These are phyloP conservation scores for Trachurus trachurus DNA, from an alignment of 2,797 vertebrate genomes.

Conservation along the genomic window DNA sequence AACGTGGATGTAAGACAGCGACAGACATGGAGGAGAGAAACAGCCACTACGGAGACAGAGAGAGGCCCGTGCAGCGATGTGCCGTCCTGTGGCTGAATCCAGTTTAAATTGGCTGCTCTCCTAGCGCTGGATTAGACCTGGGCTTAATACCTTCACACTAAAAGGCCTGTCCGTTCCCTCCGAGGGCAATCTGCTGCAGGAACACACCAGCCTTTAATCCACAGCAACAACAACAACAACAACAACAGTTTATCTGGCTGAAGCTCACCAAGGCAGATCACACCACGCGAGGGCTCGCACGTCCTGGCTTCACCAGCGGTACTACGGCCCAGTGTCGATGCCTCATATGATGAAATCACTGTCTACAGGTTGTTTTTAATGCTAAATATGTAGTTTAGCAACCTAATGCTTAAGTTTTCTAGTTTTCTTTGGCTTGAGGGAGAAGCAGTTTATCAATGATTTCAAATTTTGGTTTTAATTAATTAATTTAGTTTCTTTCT, in stretches of 20 bases:
- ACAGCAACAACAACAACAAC: slow-evolving; percentile 52
- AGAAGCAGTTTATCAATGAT: slow-evolving; percentile 13
- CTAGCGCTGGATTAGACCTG: slow-evolving; percentile 72
- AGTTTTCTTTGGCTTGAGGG: slow-evolving; percentile 28
- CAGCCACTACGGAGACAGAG: neutral
- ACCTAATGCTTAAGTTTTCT: neutral
- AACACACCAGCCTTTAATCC: slow-evolving; percentile 69
- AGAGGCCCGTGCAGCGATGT: neutral
- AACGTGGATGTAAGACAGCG: neutral
- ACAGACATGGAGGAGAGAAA: neutral
- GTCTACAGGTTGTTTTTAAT: no score
- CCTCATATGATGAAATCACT: neutral
- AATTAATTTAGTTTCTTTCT: no score
- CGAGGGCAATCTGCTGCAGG: slow-evolving; percentile 66
- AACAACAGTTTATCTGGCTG: slow-evolving; percentile 60
- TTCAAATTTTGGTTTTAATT: neutral
- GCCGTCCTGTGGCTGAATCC: slow-evolving; percentile 48
- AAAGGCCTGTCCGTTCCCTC: slow-evolving; percentile 65
- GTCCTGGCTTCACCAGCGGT: no score
- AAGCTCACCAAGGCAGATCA: slow-evolving; percentile 15
- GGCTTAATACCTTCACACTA: slow-evolving; percentile 78
- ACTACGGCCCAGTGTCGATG: neutral
- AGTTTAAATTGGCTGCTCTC: slow-evolving; percentile 76
- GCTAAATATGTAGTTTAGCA: no score
- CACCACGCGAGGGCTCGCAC: neutral